These are phyloP conservation scores for Sebastolobus alascanus DNA, from an alignment of 2,797 vertebrate species.

Conservation along the genomic window DNA sequence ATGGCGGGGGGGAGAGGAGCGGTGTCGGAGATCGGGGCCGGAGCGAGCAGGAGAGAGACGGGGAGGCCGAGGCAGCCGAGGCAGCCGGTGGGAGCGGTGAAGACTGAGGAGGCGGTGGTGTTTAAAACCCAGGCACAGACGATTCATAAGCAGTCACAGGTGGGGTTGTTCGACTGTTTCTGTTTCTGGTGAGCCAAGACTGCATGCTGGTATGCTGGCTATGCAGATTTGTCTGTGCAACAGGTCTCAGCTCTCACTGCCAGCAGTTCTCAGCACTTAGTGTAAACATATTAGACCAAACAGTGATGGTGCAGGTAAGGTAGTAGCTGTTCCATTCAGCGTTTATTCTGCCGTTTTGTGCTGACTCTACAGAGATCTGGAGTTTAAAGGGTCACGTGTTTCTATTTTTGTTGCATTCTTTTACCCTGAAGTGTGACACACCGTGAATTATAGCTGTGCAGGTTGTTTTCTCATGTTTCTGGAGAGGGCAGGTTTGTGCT, in stretches of 20 bases:
- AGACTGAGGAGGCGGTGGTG: conserved; percentile 40
- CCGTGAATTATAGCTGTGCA: conserved; percentile 31
- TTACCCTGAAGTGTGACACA: conserved; percentile 9
- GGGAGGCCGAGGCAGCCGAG: conserved; percentile 32
- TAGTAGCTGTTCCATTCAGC: not conserved
- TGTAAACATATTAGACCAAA: conserved; percentile 46
- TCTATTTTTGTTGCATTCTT: conserved; percentile 47
- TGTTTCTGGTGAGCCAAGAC: conserved; percentile 35
- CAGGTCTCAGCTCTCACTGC: conserved; percentile 50
- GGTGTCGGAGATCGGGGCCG: conserved; percentile 1
- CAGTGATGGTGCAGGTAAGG: conserved; percentile 18
- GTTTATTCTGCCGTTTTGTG: not conserved
- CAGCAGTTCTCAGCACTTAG: conserved; percentile 27
- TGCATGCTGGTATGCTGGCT: conserved; percentile 53
- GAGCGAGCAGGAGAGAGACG: not conserved
- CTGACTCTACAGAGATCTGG: not conserved
- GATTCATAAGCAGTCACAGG: conserved; percentile 68
- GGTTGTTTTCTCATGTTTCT: conserved; percentile 42
- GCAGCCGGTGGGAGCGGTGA: conserved; percentile 15
- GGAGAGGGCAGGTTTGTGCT: conserved; percentile 34
- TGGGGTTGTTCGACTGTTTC: conserved; percentile 51
- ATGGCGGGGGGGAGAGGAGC: conserved; percentile 64
- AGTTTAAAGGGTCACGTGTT: conserved; percentile 13
- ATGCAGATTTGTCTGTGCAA: conserved; percentile 54
- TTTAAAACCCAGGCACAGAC: conserved; percentile 41